phyloP scores from a whole-genome alignment of 2,113 vertebrate genomes.

The Actenoides hombroni region DNA sequence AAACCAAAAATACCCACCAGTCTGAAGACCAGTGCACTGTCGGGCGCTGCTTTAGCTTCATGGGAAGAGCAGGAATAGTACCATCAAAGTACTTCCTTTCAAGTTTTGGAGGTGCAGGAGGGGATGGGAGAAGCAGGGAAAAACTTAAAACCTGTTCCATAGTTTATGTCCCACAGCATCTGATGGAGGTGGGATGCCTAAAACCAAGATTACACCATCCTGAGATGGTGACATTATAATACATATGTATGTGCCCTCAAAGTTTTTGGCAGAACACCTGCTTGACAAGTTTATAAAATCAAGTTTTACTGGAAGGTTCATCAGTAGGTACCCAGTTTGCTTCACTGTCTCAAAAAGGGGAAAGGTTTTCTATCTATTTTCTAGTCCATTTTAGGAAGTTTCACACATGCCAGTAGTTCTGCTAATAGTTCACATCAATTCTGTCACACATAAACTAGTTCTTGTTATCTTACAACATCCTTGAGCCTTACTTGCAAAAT shows the following conservation, averaged over 20 bases:
- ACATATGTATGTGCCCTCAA: not conserved
- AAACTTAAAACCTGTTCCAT: not conserved
- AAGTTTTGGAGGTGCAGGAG: not conserved
- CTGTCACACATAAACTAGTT: not conserved
- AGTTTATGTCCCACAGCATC: not conserved
- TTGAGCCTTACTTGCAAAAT: not conserved
- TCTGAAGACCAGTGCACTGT: not conserved
- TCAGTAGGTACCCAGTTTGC: not conserved
- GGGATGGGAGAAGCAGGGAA: not conserved
- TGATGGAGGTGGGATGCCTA: not conserved
- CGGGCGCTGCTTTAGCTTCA: not conserved
- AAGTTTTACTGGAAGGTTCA: not conserved
- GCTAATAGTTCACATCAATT: not conserved
- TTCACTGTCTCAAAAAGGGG: not conserved
- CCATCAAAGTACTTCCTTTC: not conserved
- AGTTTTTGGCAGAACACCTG: not conserved
- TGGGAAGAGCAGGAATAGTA: not conserved
- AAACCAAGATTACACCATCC: not conserved
- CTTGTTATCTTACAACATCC: not conserved
- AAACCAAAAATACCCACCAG: not conserved
- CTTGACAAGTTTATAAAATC: not conserved
- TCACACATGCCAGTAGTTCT: not conserved
- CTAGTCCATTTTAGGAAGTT: not conserved
- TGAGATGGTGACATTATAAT: not conserved
- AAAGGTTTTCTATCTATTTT: not conserved